Evolutionary conservation across 2,888 invertebrate genomes (phyloP), one percentile per base, ranked within the genome.

Genomic region (Clostera curtula): DNA sequence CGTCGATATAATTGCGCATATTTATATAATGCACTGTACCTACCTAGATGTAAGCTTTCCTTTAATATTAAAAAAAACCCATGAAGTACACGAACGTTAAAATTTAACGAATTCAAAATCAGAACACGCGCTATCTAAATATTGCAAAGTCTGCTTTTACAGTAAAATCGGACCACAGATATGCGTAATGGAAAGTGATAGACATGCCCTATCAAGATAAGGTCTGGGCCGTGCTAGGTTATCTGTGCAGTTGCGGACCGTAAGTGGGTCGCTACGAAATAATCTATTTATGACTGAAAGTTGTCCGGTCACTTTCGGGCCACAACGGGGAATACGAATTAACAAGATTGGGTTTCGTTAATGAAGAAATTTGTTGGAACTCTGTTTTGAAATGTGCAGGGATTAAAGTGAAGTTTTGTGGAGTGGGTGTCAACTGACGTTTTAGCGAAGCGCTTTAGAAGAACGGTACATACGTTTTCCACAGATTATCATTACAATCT

Each of bases 181-280:
- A 7, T 14, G 27, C 32, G 24, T 33, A 46, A 36, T 43, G 31
- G 46, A 53, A 56, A 54, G 41, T 52, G 55, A 48, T 49, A 46
- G 56, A 49, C 48, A 33, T 38, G 43, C 33, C 34, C 29, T 46
- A 52, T 50, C 56, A 48, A 43, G 56, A 52, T 56, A 54, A 46
- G 24, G 31, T 27, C 29, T 38, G 35, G 36, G 45, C 40, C 39
- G 28, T 39, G 31, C 38, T 42, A 45, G 54, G 50, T 56, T 56
- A 56, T 56, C 56, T 54, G 52, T 27, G 24, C 35, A 29, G 37
- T 41, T 34, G 38, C 32, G 23, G 31, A 31, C 15, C 16, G 15
- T 16, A 48, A 47, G 42, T 52, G 29, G 46, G 50, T 36, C 40
- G 34, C 25, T 33, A 39, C 27, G 35, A 38, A 42, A 46, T 43